Evolutionary conservation across 2,797 vertebrate genomes (phyloP).

Genomic region (Notoglanidium macrostoma): DNA sequence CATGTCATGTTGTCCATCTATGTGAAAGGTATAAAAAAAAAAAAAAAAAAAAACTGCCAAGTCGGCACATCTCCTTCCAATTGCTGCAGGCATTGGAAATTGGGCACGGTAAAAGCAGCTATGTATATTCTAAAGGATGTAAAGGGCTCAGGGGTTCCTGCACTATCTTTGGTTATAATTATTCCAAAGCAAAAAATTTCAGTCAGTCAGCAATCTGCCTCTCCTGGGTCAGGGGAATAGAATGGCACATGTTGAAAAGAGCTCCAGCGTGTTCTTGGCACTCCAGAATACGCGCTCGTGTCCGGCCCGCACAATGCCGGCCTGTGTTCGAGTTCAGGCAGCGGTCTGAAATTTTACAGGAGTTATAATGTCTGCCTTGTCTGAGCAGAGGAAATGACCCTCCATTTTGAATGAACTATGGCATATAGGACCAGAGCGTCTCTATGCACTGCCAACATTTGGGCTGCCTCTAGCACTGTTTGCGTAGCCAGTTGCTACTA

Average conservation of each 20-base stretch:
- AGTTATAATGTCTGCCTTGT: conserved; percentile 57
- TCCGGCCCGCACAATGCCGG: conserved; percentile 45
- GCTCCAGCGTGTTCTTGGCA: conserved; percentile 37
- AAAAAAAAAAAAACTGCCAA: conserved; percentile 24
- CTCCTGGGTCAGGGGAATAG: conserved; percentile 34
- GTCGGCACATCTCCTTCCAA: conserved; percentile 11
- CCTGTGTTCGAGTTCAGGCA: conserved; percentile 49
- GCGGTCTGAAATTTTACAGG: conserved; percentile 53
- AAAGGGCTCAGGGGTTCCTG: neutral
- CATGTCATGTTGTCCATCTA: conserved; percentile 14
- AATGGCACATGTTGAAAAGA: conserved; percentile 49
- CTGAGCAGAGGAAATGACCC: conserved; percentile 47
- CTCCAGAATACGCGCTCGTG: conserved; percentile 38
- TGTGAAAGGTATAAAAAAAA: conserved; percentile 10
- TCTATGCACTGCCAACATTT: conserved; percentile 14
- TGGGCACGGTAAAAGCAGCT: neutral
- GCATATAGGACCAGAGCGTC: conserved; percentile 16
- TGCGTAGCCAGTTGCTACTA: neutral
- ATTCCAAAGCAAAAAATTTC: conserved; percentile 49
- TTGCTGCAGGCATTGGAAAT: too few species aligned
- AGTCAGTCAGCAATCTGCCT: conserved; percentile 33
- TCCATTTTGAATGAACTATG: conserved; percentile 53
- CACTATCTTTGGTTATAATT: conserved; percentile 17
- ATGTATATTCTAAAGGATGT: neutral
- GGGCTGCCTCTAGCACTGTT: conserved; percentile 14